Percentiles rank a stretch among this genome's conserved stretches.
Evolutionary conservation across 2,113 vertebrate species (phyloP).

Genomic region (Copsychus sechellarum): DNA sequence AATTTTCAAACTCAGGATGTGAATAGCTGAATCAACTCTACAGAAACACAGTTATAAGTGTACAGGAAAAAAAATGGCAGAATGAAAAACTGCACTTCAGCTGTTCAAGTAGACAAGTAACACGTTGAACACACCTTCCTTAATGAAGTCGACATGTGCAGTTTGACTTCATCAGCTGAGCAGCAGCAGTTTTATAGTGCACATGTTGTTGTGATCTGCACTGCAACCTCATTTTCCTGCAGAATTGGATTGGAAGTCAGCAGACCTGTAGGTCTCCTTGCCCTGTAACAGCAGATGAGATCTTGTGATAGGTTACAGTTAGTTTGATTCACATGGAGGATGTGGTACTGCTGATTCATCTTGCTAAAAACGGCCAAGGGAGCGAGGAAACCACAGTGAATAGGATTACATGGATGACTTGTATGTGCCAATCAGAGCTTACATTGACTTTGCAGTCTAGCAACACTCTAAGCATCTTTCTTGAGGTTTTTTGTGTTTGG

Average conservation of each 20-base stretch:
- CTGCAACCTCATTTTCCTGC: not conserved
- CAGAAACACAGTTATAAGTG: not conserved
- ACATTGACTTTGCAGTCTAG: not conserved
- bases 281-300: not conserved
- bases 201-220: not conserved
- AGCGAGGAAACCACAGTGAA: not conserved
- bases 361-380: not conserved
- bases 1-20: not conserved
- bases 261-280: not conserved
- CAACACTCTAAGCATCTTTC: not conserved
- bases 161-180: not conserved
- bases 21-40: not conserved
- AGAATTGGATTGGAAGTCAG: not conserved
- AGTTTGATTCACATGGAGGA: not conserved
- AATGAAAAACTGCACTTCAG: not conserved
- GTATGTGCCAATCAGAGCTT: not conserved
- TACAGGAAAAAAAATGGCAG: rapidly evolving
- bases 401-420: not conserved
- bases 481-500: not conserved
- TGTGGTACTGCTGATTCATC: constrained; percentile 5
- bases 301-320: not conserved
- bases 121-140: not conserved
- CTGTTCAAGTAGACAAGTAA: not conserved
- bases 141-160: not conserved
- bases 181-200: not conserved